Evolutionary conservation across 2,888 invertebrate genomes (phyloP).

Genomic region (Nemapogon koenigi): DNA sequence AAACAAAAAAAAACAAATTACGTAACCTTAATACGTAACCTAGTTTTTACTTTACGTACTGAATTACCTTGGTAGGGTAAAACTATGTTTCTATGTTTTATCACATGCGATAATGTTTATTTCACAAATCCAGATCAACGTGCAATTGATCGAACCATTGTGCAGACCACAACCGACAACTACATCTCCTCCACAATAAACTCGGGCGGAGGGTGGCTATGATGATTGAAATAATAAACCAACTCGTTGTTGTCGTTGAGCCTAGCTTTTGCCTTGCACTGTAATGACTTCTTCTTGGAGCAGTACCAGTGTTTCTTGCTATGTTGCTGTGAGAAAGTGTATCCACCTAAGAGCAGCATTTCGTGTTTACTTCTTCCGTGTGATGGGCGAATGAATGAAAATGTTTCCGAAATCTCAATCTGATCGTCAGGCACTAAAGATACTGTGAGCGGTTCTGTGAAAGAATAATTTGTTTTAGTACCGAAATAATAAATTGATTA

Average conservation of each 20-base stretch:
- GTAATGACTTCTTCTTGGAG: slow-evolving; percentile 20
- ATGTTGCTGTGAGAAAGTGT: slow-evolving; percentile 23
- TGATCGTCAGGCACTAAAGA: too few species aligned
- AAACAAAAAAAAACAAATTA: too few species aligned
- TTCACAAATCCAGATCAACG: too few species aligned
- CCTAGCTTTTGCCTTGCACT: slow-evolving; percentile 20
- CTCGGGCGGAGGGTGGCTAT: slow-evolving; percentile 18
- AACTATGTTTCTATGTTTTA: too few species aligned
- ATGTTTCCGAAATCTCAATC: slow-evolving; percentile 3
- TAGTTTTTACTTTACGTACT: too few species aligned
- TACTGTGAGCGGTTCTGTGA: too few species aligned
- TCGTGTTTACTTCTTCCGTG: slow-evolving; percentile 6
- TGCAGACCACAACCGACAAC: too few species aligned
- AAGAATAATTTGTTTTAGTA: background rate
- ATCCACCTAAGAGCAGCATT: slow-evolving; percentile 19
- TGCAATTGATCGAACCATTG: too few species aligned
- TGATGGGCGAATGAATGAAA: slow-evolving; percentile 4
- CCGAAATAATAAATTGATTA: background rate
- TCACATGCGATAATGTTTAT: too few species aligned
- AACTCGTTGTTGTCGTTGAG: slow-evolving; percentile 15
- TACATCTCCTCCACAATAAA: slow-evolving; percentile 5
- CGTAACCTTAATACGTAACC: too few species aligned
- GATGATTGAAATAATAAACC: slow-evolving; percentile 12
- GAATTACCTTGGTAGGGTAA: too few species aligned
- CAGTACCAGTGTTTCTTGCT: slow-evolving; percentile 25